Conservation (phyloP, 2,113 vertebrate genomes). For the Thamnophis sirtalis region DNA sequence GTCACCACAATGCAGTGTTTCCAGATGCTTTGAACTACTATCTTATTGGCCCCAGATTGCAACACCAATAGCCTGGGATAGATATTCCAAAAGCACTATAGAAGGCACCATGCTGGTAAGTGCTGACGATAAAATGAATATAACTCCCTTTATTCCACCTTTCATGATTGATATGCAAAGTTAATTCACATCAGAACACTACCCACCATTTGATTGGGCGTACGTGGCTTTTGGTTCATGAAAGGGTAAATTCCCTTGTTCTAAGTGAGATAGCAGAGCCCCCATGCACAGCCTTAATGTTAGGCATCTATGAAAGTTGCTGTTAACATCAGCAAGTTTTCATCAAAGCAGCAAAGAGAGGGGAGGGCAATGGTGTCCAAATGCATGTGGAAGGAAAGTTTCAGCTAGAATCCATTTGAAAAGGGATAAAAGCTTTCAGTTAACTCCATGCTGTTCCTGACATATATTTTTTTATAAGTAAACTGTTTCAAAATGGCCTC, state of each 20-base stretch:
- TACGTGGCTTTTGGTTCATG: slow-evolving; percentile 35
- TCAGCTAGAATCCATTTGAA: slow-evolving; percentile 53
- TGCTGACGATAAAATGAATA: neutral
- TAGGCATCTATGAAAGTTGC: slow-evolving; percentile 52
- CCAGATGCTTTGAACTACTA: neutral
- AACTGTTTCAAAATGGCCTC: slow-evolving; percentile 50
- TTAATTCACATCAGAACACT: slow-evolving; percentile 18
- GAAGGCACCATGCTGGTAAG: neutral
- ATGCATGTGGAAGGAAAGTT: slow-evolving; percentile 24
- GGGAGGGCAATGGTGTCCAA: slow-evolving; percentile 49
- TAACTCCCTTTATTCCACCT: slow-evolving; percentile 9
- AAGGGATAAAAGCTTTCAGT: neutral
- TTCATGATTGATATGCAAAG: slow-evolving; percentile 25
- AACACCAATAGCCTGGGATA: neutral
- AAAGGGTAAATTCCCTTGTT: neutral
- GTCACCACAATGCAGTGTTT: neutral
- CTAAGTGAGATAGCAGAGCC: neutral
- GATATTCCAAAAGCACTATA: neutral
- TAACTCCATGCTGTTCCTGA: slow-evolving; percentile 33
- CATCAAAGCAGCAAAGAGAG: slow-evolving; percentile 54
- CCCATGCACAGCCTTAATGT: slow-evolving; percentile 1
- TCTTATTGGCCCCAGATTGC: neutral
- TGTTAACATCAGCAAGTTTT: slow-evolving; percentile 60
- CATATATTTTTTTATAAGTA: slow-evolving; percentile 36
- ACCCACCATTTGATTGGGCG: slow-evolving; percentile 29